Evolutionary conservation across 2,797 vertebrate genomes (phyloP).

Genomic region (Buceros bicornis): DNA sequence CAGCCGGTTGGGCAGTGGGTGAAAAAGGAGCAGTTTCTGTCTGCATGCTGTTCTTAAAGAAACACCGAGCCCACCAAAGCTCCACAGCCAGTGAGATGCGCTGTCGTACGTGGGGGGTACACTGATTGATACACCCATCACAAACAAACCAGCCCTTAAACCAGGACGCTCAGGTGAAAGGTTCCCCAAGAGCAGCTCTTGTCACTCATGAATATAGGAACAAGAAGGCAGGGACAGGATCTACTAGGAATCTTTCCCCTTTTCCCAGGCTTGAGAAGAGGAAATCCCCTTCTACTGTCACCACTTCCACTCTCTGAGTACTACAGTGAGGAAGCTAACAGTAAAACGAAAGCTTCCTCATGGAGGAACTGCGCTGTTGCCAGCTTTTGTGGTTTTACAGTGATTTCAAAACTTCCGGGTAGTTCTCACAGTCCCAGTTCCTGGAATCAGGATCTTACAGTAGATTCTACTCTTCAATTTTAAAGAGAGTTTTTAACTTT

Average conservation of each 20-base stretch:
- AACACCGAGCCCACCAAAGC: no score
- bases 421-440: background rate
- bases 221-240: background rate
- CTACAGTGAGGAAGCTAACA: background rate
- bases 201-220: fast-evolving
- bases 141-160: no score
- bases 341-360: background rate
- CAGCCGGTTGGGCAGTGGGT: no score
- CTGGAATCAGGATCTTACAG: background rate
- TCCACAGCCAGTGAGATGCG: no score
- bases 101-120: no score
- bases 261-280: background rate
- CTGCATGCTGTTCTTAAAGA: no score
- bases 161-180: background rate
- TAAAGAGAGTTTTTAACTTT: background rate
- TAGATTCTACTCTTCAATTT: background rate
- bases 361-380: background rate
- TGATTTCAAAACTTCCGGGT: background rate
- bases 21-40: no score
- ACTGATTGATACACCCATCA: no score
- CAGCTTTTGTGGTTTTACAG: background rate
- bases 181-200: background rate
- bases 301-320: background rate
- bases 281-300: background rate
- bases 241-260: background rate